phyloP scores from a whole-genome alignment of 2,888 invertebrate genomes.

The Chrysotoxum bicinctum region DNA sequence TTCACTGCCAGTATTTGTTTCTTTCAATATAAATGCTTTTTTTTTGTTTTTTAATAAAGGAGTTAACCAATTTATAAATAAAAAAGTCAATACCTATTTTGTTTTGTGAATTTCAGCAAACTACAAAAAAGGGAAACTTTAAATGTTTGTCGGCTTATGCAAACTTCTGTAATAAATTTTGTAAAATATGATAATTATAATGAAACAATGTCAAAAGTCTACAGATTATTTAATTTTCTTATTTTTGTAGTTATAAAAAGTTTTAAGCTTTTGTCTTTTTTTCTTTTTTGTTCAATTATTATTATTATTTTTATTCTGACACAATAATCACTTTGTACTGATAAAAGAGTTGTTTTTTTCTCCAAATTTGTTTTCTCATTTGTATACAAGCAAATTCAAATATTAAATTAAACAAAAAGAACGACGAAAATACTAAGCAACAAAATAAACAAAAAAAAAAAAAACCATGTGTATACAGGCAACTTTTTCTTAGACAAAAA shows the following conservation, averaged over 20 bases:
- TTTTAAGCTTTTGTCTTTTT: neutral
- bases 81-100: neutral
- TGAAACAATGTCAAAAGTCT: neutral
- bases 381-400: conserved; percentile 41
- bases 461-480: conserved; percentile 55
- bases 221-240: conserved; percentile 4
- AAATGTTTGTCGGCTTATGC: neutral
- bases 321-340: conserved; percentile 18
- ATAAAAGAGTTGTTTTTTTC: conserved; percentile 3
- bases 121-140: neutral
- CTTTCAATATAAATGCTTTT: neutral
- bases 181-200: conserved; percentile 14
- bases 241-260: conserved; percentile 5
- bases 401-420: conserved; percentile 16
- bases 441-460: neutral
- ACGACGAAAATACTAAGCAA: conserved; percentile 39
- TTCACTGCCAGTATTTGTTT: conserved; percentile 40
- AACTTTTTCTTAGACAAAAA: conserved; percentile 50
- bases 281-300: neutral
- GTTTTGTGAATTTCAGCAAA: conserved; percentile 38
- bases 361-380: conserved; percentile 24
- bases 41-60: neutral
- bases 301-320: conserved; percentile 2
- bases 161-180: conserved; percentile 9
- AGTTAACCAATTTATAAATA: neutral